phyloP scores from a whole-genome alignment of 2,113 vertebrate species.

The Sceloporus undulatus region DNA sequence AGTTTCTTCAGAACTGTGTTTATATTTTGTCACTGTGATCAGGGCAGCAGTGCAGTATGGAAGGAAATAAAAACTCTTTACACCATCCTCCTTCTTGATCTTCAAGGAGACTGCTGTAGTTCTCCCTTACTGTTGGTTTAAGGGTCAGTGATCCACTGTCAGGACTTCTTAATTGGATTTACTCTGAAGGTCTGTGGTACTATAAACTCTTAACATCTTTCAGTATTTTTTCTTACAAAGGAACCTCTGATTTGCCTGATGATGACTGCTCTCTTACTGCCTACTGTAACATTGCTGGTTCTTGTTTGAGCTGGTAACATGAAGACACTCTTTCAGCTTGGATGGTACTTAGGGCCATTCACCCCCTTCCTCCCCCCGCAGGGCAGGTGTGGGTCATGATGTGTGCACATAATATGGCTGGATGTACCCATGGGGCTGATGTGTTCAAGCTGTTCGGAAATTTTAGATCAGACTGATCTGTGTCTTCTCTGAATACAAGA shows the following conservation, averaged over 20 bases:
- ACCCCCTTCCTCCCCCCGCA: conserved; percentile 49
- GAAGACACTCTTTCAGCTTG: conserved; percentile 46
- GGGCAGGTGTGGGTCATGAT: background rate
- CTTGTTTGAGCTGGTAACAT: conserved; percentile 37
- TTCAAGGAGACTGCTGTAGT: conserved; percentile 34
- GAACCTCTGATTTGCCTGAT: conserved; percentile 50
- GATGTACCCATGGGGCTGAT: conserved; percentile 37
- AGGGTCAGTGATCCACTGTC: conserved; percentile 48
- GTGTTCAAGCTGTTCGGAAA: conserved; percentile 52
- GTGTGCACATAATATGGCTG: conserved; percentile 40
- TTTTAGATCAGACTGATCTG: conserved; percentile 43
- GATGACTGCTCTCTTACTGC: conserved; percentile 53
- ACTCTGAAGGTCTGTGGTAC: conserved; percentile 47
- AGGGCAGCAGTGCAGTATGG: conserved; percentile 21
- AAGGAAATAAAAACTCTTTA: conserved; percentile 47
- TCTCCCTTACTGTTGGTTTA: conserved; percentile 52
- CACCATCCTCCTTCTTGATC: conserved; percentile 36
- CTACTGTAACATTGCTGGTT: conserved; percentile 27
- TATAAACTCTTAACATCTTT: conserved; percentile 48
- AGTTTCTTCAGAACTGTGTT: background rate
- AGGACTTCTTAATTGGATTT: conserved; percentile 60
- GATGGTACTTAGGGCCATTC: conserved; percentile 51
- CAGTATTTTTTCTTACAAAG: conserved; percentile 58
- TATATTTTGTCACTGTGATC: conserved; percentile 44
- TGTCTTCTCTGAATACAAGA: background rate